Evolutionary conservation across 2,888 invertebrate species (phyloP).

Genomic region (Spilosoma lubricipeda): DNA sequence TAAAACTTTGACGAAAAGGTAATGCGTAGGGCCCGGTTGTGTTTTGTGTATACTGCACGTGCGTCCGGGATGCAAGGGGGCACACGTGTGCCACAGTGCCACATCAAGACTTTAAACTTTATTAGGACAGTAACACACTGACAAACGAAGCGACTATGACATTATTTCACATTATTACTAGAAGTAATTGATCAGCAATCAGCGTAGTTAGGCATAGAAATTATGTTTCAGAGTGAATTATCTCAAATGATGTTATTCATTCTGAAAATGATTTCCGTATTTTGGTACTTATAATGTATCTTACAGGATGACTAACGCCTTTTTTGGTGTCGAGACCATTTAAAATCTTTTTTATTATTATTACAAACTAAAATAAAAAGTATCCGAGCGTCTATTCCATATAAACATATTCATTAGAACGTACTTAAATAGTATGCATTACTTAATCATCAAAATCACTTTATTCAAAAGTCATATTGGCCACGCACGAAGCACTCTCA

Average conservation of each 20-base stretch:
- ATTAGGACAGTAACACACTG: conserved; percentile 14
- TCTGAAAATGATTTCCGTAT: not conserved
- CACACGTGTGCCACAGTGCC: conserved; percentile 50
- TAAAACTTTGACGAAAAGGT: not conserved
- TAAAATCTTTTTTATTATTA: too few species aligned
- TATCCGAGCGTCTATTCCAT: too few species aligned
- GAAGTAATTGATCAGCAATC: not conserved
- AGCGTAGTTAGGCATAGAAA: not conserved
- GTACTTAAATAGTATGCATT: not conserved
- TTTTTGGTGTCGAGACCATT: too few species aligned
- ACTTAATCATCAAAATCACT: not conserved
- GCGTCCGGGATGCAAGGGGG: conserved; percentile 58
- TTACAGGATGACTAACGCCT: too few species aligned
- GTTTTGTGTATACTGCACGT: conserved; percentile 50
- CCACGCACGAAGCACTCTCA: not conserved
- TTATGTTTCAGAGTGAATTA: too few species aligned
- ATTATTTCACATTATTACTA: not conserved
- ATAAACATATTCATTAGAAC: too few species aligned
- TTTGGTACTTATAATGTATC: too few species aligned
- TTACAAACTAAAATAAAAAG: too few species aligned
- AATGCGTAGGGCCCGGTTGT: not conserved
- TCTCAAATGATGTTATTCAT: not conserved
- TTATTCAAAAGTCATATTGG: not conserved
- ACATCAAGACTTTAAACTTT: conserved; percentile 15
- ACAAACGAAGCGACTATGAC: conserved; percentile 28